Evolutionary conservation across 2,797 vertebrate genomes (phyloP).

Genomic region (Euphonia xanthogaster): DNA sequence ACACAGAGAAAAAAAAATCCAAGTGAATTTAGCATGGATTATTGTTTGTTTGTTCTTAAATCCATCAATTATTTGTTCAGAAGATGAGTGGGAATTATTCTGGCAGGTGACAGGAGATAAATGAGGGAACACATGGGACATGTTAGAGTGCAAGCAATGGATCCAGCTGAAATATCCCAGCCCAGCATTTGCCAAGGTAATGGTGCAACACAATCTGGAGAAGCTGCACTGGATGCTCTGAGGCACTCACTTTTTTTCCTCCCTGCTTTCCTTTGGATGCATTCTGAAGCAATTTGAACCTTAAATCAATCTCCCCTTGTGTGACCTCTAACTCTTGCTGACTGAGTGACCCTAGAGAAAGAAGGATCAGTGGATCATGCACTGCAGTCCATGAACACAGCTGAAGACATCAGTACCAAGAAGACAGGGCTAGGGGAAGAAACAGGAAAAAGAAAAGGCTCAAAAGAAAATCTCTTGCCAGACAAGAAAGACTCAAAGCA

Average conservation of each 20-base stretch:
- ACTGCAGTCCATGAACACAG: neutral
- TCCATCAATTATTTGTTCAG: neutral
- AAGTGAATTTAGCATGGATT: neutral
- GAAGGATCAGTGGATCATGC: neutral
- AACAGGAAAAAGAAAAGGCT: neutral
- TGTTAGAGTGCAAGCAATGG: neutral
- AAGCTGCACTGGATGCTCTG: neutral
- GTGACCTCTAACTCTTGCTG: conserved; percentile 37
- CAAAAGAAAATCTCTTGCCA: neutral
- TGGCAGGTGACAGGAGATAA: neutral
- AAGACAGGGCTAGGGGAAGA: neutral
- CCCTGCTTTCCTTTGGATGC: neutral
- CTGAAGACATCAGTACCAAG: neutral
- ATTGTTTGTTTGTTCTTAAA: neutral
- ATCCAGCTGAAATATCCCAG: neutral
- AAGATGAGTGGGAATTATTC: neutral
- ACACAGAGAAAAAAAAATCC: neutral
- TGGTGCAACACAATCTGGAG: neutral
- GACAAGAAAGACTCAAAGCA: neutral
- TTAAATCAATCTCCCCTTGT: conserved; percentile 9
- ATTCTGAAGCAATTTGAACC: conserved; percentile 9
- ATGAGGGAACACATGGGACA: neutral
- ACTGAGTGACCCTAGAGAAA: neutral
- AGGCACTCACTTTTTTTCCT: neutral
- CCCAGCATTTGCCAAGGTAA: neutral